Percentiles rank a stretch among this genome's conserved stretches.
phyloP scores from a whole-genome alignment of 2,113 vertebrate genomes.

The Corythornis vintsioides region DNA sequence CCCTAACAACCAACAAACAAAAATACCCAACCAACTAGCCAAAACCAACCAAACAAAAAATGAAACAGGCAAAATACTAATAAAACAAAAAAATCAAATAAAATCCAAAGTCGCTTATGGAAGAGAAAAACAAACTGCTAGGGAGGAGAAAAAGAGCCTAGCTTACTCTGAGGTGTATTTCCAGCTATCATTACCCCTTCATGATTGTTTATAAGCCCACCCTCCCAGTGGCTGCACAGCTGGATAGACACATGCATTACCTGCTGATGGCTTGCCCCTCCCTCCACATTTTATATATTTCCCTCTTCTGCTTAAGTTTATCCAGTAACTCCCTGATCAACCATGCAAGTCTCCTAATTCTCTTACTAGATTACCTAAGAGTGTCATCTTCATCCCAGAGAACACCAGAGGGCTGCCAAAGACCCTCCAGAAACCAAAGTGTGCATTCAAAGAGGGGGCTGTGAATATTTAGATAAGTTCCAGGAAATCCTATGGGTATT shows the following conservation, averaged over 20 bases:
- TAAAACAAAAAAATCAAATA: neutral
- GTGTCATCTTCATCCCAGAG: too few species aligned
- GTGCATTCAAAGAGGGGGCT: too few species aligned
- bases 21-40: neutral
- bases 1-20: neutral
- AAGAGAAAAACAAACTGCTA: neutral
- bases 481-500: too few species aligned
- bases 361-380: too few species aligned
- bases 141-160: neutral
- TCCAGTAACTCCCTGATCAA: too few species aligned
- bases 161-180: neutral
- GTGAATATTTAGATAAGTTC: too few species aligned
- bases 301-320: too few species aligned
- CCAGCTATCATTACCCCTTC: neutral
- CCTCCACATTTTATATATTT: too few species aligned
- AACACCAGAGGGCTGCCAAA: too few species aligned
- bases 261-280: constrained; percentile 76
- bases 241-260: constrained; percentile 68
- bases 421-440: too few species aligned
- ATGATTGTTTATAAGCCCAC: neutral
- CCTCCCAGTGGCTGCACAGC: neutral
- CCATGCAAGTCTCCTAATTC: too few species aligned
- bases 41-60: neutral
- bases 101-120: neutral
- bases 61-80: neutral